These are phyloP conservation scores for Danio tinwini DNA, from an alignment of 2,797 vertebrate species.

Conservation along the genomic window DNA sequence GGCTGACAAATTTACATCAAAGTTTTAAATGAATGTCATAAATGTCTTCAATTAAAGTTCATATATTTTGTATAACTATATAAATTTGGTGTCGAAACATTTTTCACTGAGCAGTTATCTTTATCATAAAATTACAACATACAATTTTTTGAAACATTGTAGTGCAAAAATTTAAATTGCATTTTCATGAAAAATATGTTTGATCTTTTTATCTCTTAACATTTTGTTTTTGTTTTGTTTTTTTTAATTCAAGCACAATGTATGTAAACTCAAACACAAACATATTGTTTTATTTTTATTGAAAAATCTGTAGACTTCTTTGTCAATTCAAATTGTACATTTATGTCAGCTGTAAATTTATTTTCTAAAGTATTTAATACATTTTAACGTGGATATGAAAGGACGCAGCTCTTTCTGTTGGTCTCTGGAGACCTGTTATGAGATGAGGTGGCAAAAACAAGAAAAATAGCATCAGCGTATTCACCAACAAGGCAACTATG, in stretches of 20 bases:
- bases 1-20: neutral
- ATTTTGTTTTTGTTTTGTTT: too few relatives aligned
- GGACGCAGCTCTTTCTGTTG: neutral
- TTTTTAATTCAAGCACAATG: neutral
- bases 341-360: neutral
- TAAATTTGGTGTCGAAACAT: too few relatives aligned
- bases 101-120: too few relatives aligned
- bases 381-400: slow-evolving; percentile 2
- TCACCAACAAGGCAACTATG: neutral
- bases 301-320: neutral
- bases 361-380: neutral
- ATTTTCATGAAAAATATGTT: too few relatives aligned
- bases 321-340: neutral
- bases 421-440: slow-evolving; percentile 1
- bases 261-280: neutral
- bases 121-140: too few relatives aligned
- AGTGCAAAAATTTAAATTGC: too few relatives aligned
- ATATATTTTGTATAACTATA: neutral
- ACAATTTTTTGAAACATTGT: too few relatives aligned
- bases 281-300: neutral
- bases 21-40: neutral
- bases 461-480: slow-evolving; percentile 1
- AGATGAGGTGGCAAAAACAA: slow-evolving; percentile 14
- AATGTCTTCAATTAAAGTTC: neutral
- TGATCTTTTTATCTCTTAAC: too few relatives aligned